These are phyloP conservation scores for Brachynemurus nebulosus DNA, from an alignment of 2,888 invertebrate genomes.

Conservation along the genomic window DNA sequence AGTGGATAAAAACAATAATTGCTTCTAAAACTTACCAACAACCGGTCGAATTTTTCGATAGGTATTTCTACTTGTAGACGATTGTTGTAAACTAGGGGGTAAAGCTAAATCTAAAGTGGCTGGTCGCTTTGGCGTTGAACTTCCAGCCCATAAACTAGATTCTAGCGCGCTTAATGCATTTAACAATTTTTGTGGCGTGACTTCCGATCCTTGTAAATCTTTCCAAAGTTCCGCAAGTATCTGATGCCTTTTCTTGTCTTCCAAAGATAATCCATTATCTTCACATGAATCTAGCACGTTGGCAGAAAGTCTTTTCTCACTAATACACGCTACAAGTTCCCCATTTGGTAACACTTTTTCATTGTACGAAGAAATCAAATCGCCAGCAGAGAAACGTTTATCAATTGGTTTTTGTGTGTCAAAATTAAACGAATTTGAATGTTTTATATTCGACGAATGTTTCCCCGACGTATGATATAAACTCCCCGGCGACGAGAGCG, in stretches of 20 bases:
- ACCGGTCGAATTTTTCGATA: constrained; percentile 32
- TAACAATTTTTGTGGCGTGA: constrained; percentile 45
- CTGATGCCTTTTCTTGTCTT: constrained; percentile 49
- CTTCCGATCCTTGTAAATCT: constrained; percentile 47
- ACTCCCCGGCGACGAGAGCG: constrained; percentile 8
- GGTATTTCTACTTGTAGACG: constrained; percentile 28
- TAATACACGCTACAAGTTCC: constrained; percentile 25
- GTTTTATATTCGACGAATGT: background rate
- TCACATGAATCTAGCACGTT: constrained; percentile 2
- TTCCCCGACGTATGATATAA: constrained; percentile 6
- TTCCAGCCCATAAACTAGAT: constrained; percentile 47
- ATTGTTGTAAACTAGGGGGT: constrained; percentile 19
- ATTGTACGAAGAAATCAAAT: constrained; percentile 24
- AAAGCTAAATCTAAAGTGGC: constrained; percentile 55
- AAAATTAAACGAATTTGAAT: constrained; percentile 9
- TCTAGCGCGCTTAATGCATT: constrained; percentile 50
- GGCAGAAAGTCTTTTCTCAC: constrained; percentile 20
- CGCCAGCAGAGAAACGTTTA: constrained; percentile 18
- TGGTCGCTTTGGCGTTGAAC: constrained; percentile 42
- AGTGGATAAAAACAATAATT: constrained; percentile 4
- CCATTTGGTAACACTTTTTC: constrained; percentile 35
- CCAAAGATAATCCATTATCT: constrained; percentile 41
- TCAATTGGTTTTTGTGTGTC: constrained; percentile 10
- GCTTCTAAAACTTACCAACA: constrained; percentile 26
- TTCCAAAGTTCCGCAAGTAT: constrained; percentile 49